Base-by-base conservation (phyloP, 37 sponge, comb jelly and placozoan genomes). In the Theonella swinhoei region DNA sequence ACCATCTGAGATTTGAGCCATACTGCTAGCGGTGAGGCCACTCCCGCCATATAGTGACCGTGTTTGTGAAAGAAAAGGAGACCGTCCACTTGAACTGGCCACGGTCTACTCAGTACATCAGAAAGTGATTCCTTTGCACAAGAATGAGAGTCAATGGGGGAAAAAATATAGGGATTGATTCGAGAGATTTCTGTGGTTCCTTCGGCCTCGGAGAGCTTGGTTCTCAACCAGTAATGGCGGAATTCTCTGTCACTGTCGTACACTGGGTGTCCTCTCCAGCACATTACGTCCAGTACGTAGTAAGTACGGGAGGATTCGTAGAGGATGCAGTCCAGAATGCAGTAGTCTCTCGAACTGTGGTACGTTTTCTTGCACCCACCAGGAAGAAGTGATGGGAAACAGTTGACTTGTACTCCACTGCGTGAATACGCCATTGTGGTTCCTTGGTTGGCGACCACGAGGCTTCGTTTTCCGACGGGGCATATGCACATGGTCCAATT, bases 21-120 rank as follows among this genome's bases (percentile, higher is more conserved):
- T 1, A 63, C 40, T 24, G 87, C 92, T 23, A 98, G 80, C 0
- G 99, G 96, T 24, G 89, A 74, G 14, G 74, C 1, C 22, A 72
- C 77, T 9, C 90, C 83, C 2, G 63, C 4, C 4, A 40, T 72
- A 64, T 98, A 98, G 87, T 90, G 95, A 29, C 85, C 87, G 40
- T 87, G 47, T 80, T 90, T 93, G 79, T 98, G 99, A 66, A 93
- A 80, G 83, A 98, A 98, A 26, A 98, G 75, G n/a, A 98, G 59
- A 0, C 99, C 99, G 77, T 98, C 99, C 79, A 96, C 90, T 5
- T 83, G 29, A 3, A 81, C 28, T n/a, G 83, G 81, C 66, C 64
- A 72, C 1, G 66, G 14, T 26, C 70, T 28, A 32, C 79, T 65
- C 41, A 96, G 33, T 0, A 93, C 39, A 4, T 60, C 62, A 30